These are phyloP conservation scores for Nomada fucata DNA, from an alignment of 2,888 invertebrate genomes.

Conservation along the genomic window DNA sequence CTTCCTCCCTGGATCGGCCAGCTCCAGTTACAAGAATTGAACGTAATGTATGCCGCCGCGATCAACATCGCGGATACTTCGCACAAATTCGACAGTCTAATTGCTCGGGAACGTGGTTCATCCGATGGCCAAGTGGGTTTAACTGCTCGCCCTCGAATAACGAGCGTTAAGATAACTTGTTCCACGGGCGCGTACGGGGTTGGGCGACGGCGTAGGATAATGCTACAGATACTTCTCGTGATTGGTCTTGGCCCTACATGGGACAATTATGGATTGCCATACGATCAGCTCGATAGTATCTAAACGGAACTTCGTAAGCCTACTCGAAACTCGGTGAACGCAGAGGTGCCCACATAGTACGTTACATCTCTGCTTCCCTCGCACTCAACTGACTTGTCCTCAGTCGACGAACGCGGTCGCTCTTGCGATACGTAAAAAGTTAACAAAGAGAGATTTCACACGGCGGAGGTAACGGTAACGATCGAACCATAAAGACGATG, in stretches of 20 bases:
- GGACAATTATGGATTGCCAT: no score
- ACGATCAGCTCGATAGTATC: no score
- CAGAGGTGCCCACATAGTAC: no score
- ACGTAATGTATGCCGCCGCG: slow-evolving; percentile 29
- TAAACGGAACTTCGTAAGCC: no score
- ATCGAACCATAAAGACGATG: slow-evolving; percentile 56
- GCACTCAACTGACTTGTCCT: not conserved
- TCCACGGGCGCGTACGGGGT: no score
- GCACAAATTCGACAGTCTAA: slow-evolving; percentile 6
- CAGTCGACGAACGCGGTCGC: not conserved
- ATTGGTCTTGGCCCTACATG: no score
- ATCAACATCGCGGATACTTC: slow-evolving; percentile 11
- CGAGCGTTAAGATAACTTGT: no score
- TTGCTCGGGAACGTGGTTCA: not conserved
- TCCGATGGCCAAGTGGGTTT: not conserved
- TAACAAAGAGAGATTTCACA: slow-evolving; percentile 46
- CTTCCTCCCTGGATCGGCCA: slow-evolving; percentile 68
- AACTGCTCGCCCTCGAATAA: no score
- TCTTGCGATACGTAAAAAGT: slow-evolving; percentile 35
- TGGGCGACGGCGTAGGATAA: no score
- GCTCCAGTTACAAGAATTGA: slow-evolving; percentile 51
- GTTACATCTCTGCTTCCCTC: not conserved
- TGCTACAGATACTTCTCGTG: no score
- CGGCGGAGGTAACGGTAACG: slow-evolving; percentile 56
- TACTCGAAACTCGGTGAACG: no score